Evolutionary conservation across 2,888 invertebrate genomes (phyloP).

Genomic region (Biston stratarius): DNA sequence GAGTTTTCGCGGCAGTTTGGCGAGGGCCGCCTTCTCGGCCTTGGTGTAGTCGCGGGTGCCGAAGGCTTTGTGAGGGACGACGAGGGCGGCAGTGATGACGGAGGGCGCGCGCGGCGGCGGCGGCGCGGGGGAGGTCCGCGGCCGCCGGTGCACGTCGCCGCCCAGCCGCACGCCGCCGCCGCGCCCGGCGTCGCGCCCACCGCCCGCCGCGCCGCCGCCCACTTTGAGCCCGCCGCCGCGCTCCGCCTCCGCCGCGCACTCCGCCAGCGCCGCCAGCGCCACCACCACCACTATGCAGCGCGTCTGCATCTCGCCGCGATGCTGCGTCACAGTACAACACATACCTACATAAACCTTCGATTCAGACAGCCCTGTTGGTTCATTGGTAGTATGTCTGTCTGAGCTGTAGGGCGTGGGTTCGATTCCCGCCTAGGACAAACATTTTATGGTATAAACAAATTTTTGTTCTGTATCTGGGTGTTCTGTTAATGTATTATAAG

Average conservation of each 20-base stretch:
- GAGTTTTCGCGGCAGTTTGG: slow-evolving; percentile 88
- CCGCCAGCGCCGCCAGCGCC: slow-evolving; percentile 74
- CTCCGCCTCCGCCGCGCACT: slow-evolving; percentile 63
- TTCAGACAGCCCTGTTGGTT: no score
- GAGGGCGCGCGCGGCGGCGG: slow-evolving; percentile 79
- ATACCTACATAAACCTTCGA: not conserved
- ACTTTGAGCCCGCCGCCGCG: slow-evolving; percentile 78
- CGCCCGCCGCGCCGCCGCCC: slow-evolving; percentile 60
- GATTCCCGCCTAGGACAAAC: no score
- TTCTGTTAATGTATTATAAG: no score
- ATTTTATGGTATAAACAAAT: no score
- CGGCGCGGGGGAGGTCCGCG: slow-evolving; percentile 79
- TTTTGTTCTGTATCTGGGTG: no score
- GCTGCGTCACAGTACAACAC: slow-evolving; percentile 53
- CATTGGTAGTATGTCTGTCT: not conserved
- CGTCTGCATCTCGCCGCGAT: slow-evolving; percentile 81
- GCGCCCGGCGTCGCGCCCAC: slow-evolving; percentile 70
- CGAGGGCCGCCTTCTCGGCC: slow-evolving; percentile 89
- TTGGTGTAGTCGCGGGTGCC: slow-evolving; percentile 90
- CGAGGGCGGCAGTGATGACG: slow-evolving; percentile 89
- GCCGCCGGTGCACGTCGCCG: slow-evolving; percentile 67
- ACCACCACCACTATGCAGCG: slow-evolving; percentile 74
- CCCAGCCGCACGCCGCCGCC: slow-evolving; percentile 76
- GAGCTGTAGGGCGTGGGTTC: no score
- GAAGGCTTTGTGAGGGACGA: slow-evolving; percentile 92